Base-by-base conservation (phyloP, 2,797 vertebrate species). In the Sebastes paucispinis region DNA sequence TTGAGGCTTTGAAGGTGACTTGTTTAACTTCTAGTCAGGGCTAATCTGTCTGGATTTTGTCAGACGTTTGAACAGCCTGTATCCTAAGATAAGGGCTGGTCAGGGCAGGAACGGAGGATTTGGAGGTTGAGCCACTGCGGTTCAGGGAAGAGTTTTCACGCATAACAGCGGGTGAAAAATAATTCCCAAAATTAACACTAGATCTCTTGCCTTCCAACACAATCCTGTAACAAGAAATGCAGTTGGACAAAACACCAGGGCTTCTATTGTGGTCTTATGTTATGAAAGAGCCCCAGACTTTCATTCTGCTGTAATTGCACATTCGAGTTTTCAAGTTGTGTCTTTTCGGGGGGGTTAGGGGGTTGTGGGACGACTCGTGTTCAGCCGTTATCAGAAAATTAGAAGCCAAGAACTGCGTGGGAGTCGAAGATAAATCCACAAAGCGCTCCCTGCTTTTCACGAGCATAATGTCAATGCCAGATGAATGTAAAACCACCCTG, bases 371-470 rank as follows among this genome's bases (percentile, higher is more conserved):
- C 36, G 36, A 92, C 87, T 92, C 75, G 66, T 91, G 88, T 94
- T 93, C 82, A 27, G 79, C 88, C 69, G 92, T 95, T 96, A 96
- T 96, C 95, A 96, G 95, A 96, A 96, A 96, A 96, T 96, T 95
- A 95, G 89, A 95, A 94, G 92, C 88, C 76, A 89, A 93, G 91
- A 93, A 94, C 89, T 93, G 93, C 73, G 79, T 93, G 91, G 91
- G 91, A 93, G 92, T 93, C 87, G 72, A 75, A 93, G 94, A 96
- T 95, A 95, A 95, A 93, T 89, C 89, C 88, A 89, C 91, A 92
- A 91, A 92, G 89, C 87, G 32, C 83, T 84, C 76, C 77, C 74
- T 83, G 78, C 90, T 88, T 92, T 93, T 92, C 90, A 91, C 86
- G 13, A 89, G 84, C 88, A 93, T 91, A 92, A 93, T 93, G 90